A percentile compares a stretch with the other conserved stretches of the same genome.
These are phyloP conservation scores for Smittia sp. DNA, from an alignment of 2,888 invertebrate species.

Conservation along the genomic window DNA sequence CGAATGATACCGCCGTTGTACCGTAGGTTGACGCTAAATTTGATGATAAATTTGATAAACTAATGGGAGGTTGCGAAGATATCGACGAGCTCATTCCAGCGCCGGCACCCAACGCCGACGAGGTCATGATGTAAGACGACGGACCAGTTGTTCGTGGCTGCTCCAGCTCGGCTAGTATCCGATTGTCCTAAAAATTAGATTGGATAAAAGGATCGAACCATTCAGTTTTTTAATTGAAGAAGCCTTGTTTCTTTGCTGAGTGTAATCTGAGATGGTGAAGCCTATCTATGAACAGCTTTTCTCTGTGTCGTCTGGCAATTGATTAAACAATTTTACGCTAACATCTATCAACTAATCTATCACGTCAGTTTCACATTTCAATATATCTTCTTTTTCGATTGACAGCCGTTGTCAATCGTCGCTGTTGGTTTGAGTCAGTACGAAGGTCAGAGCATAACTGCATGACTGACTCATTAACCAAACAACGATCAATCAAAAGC, in stretches of 20 bases:
- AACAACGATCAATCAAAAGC: too few relatives aligned
- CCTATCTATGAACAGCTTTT: not conserved
- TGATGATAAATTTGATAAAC: slow-evolving; percentile 33
- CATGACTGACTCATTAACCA: too few relatives aligned
- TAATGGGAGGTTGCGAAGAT: slow-evolving; percentile 25
- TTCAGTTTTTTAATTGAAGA: slow-evolving; percentile 15
- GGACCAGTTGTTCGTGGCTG: slow-evolving; percentile 63
- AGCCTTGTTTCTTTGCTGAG: not conserved
- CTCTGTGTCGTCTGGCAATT: not conserved
- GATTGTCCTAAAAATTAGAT: slow-evolving; percentile 60
- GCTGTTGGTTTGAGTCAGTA: too few relatives aligned
- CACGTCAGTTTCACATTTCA: not conserved
- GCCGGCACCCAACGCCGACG: slow-evolving; percentile 49
- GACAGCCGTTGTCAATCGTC: too few relatives aligned
- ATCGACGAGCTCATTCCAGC: slow-evolving; percentile 43
- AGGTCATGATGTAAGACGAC: slow-evolving; percentile 46
- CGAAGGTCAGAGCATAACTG: too few relatives aligned
- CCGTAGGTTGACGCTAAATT: slow-evolving; percentile 45
- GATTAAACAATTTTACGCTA: not conserved
- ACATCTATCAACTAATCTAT: not conserved
- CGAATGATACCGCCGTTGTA: slow-evolving; percentile 55
- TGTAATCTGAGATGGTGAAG: not conserved
- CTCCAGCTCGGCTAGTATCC: slow-evolving; percentile 86
- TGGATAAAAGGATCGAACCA: slow-evolving; percentile 10
- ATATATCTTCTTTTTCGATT: not conserved